Evolutionary conservation across 2,888 invertebrate genomes (phyloP).

Genomic region (Nezara viridula): DNA sequence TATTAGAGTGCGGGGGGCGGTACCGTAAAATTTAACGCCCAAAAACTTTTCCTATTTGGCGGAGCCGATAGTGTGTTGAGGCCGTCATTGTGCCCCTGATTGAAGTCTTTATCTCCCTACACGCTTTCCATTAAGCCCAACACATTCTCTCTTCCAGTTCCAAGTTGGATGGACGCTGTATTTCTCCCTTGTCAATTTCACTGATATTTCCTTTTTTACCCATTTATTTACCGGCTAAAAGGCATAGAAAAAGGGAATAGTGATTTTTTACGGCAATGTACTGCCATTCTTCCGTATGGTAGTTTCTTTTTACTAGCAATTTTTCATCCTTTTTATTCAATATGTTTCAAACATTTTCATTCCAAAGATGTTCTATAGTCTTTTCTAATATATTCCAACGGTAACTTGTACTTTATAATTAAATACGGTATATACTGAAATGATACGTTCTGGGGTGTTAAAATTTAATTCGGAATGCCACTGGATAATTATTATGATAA

Average conservation of each 20-base stretch:
- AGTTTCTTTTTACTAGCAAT: background rate
- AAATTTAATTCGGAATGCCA: too few relatives aligned
- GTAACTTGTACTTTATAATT: too few relatives aligned
- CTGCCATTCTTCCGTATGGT: background rate
- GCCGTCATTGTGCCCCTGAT: slow-evolving; percentile 23
- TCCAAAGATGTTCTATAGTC: too few relatives aligned
- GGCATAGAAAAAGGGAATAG: background rate
- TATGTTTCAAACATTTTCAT: too few relatives aligned
- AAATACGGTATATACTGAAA: too few relatives aligned
- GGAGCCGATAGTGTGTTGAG: slow-evolving; percentile 27
- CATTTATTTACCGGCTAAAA: background rate
- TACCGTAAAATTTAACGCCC: background rate
- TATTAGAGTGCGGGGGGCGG: background rate
- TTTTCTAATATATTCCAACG: too few relatives aligned
- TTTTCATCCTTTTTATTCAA: background rate
- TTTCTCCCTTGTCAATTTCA: slow-evolving; percentile 28
- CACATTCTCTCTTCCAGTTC: background rate
- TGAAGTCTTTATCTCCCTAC: slow-evolving; percentile 42
- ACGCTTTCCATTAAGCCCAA: slow-evolving; percentile 32
- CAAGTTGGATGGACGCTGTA: slow-evolving; percentile 2
- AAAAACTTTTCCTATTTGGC: slow-evolving; percentile 36
- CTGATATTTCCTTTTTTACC: slow-evolving; percentile 34
- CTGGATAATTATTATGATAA: too few relatives aligned
- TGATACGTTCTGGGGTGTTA: too few relatives aligned
- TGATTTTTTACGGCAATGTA: background rate